A percentile compares a stretch with the other conserved stretches of the same genome.
Conservation (phyloP, 2,113 vertebrate species). For the Varanus salvator region DNA sequence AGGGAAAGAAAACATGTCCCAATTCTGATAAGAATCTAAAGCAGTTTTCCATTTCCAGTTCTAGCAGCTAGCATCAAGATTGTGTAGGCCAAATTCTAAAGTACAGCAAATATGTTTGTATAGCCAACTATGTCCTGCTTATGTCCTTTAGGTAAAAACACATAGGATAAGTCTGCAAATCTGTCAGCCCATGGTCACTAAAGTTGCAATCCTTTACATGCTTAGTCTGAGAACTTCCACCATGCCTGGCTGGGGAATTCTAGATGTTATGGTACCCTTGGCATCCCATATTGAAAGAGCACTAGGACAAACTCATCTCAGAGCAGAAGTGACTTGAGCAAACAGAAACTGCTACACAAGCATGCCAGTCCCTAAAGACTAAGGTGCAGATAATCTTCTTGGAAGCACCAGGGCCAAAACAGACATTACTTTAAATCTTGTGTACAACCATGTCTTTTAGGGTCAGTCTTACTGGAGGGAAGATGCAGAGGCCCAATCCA, state of each 20-base stretch:
- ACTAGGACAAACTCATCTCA: not conserved
- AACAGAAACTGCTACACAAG: not conserved
- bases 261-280: not conserved
- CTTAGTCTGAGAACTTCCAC: not conserved
- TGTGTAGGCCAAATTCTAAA: not conserved
- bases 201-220: no score
- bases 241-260: no score
- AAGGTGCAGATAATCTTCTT: not conserved
- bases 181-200: not conserved
- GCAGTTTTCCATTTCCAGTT: not conserved
- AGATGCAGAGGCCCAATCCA: no score
- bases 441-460: no score
- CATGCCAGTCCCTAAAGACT: not conserved
- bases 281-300: not conserved
- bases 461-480: no score
- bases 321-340: not conserved
- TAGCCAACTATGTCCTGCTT: not conserved
- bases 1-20: not conserved
- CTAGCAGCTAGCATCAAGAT: not conserved
- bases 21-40: constrained; percentile 7
- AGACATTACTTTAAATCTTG: no score
- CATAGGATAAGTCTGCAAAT: not conserved
- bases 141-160: not conserved
- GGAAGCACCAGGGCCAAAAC: not conserved
- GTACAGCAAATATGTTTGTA: constrained; percentile 33